Base-by-base conservation (phyloP, 1,140 invertebrate genomes). In the Papilio glaucus region DNA sequence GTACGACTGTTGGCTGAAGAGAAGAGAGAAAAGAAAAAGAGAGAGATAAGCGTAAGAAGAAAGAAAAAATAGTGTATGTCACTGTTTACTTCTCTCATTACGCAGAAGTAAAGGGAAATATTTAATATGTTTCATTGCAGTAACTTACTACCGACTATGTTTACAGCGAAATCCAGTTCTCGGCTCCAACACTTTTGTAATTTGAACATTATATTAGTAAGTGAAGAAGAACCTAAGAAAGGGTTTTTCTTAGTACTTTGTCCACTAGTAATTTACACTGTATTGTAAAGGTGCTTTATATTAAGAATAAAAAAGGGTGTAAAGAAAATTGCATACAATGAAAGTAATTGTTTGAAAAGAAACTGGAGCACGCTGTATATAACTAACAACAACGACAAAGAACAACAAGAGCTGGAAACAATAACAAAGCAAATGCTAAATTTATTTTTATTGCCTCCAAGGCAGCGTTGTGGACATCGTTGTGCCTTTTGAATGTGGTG, bases 271-370 rank as follows among this genome's bases (percentile, higher is more conserved):
- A 57, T 57, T 57, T 21, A 24, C 49, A 24, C 21, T 12, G 49
- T 53, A 18, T n/a, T 45, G 21, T 24, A 53, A 53, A 53, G 49
- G 21, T 53, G 21, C 49, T 57, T 57, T 57, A 21, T 57, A 57
- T 12, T 57, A 57, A 57, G 10, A 57, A 26, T 57, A 57, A 57
- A 33, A n/a, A 33, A 33, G 29, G 29, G 29, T 6, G 6, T 33
- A 33, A 6, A 57, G 49, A 57, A 57, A 57, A 57, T 57, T 57
- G 24, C 49, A 26, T 24, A 26, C 49, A 57, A 57, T 57, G 21
- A 57, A 57, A 57, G 49, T 12, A 57, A 57, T 24, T 57, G 49
- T 57, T 24, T 24, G 49, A 57, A 57, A 57, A 57, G 49, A 57
- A 57, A 24, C 49, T 53, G 49, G 49, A 53, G 24, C 49, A 53